Evolutionary conservation across 2,113 vertebrate species (phyloP), one percentile per base, ranked within the genome.

Genomic region (Ceyx margarethae): DNA sequence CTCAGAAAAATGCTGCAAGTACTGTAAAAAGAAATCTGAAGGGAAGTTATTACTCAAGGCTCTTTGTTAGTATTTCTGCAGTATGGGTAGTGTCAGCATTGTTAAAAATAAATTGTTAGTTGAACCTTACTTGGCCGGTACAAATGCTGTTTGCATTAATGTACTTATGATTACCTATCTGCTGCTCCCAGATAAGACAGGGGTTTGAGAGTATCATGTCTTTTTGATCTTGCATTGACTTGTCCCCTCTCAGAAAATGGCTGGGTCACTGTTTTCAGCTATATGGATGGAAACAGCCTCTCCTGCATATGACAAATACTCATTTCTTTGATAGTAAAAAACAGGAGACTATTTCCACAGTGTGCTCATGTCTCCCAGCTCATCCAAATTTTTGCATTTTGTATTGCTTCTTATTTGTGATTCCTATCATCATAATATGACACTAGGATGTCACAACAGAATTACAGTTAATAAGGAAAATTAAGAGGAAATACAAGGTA

Each of bases 381-480:
- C 75, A 67, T 37, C 37, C 48, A 3, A 77, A 89, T 67, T 87
- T 82, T 64, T 0, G 21, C 21, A 17, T 53, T 93, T 61, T 1
- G 1, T 33, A 68, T 62, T 46, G 79, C 66, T 85, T n/a, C 80
- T 72, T 81, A 71, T 58, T 84, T 73, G 77, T 90, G 93, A 68
- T 78, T 51, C 81, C 89, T 92, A 3, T 71, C 65, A 48, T 88
- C 61, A 58, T 72, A 89, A 89, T 5, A 51, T 81, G 92, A 94
- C 91, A 90, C 54, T 7, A 13, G 29, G 66, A 90, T 93, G 94
- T 94, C 94, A 91, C 67, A 94, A 95, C 76, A 87, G 84, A 96
- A 87, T 81, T 93, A 88, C 79, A 94, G 83, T 94, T 90, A 95
- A 92, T 95, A 88, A 88, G 88, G 91, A 94, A 94, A 94, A 95